Evolutionary conservation across 2,113 vertebrate species (phyloP).

Genomic region (Mystacornis crossleyi): DNA sequence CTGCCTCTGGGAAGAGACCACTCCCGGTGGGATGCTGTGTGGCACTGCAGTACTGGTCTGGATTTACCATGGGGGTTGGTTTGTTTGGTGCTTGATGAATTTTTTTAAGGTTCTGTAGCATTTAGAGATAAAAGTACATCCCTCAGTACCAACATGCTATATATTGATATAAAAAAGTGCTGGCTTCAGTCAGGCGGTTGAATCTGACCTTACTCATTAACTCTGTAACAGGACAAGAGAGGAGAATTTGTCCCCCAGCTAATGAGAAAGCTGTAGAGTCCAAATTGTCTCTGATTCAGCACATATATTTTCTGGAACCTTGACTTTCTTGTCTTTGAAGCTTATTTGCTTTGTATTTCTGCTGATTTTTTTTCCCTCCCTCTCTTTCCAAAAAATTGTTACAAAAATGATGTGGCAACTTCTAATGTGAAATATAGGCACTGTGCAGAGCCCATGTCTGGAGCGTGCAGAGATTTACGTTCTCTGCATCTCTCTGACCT

Average conservation of each 20-base stretch:
- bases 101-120: background rate
- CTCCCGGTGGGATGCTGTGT: background rate
- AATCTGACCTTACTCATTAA: background rate
- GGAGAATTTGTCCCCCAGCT: constrained; percentile 15
- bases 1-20: background rate
- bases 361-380: fast-evolving
- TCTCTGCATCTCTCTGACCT: constrained; percentile 20
- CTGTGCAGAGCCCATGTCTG: background rate
- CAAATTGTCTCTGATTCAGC: background rate
- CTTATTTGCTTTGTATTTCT: background rate
- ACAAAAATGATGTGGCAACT: background rate
- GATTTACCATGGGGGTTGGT: background rate
- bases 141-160: background rate
- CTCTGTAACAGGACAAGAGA: background rate
- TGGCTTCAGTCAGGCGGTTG: background rate
- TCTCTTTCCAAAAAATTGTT: background rate
- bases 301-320: background rate
- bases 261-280: background rate
- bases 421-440: background rate
- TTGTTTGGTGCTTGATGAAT: background rate
- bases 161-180: background rate
- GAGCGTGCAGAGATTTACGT: background rate
- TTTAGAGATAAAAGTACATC: background rate
- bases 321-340: background rate
- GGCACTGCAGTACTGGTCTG: background rate